A percentile compares a stretch with the other conserved stretches of the same genome.
phyloP scores from a whole-genome alignment of 2,888 invertebrate species.

The Laspeyria flexula region DNA sequence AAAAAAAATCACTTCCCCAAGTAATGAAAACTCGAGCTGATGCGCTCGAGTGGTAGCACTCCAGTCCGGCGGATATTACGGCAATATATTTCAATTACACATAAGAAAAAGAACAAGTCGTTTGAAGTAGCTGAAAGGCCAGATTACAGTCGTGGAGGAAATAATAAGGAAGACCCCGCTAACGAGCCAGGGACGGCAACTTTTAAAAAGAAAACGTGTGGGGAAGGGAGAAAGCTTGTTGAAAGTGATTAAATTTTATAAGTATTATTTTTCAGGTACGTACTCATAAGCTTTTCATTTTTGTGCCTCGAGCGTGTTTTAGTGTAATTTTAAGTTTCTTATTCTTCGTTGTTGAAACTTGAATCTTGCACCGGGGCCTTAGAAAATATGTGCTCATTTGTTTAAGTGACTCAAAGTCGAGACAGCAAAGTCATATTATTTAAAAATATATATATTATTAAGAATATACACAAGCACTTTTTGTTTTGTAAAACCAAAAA shows the following conservation, averaged over 20 bases:
- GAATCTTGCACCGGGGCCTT: too few species aligned
- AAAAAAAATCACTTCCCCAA: constrained; percentile 80
- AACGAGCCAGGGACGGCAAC: constrained; percentile 75
- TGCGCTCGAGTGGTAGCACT: constrained; percentile 79
- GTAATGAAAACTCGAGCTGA: constrained; percentile 84
- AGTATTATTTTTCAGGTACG: constrained; percentile 45
- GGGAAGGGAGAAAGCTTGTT: constrained; percentile 58
- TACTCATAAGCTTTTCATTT: constrained; percentile 10
- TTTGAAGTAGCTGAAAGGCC: constrained; percentile 84
- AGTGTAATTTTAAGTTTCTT: constrained; percentile 3
- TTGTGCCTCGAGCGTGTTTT: constrained; percentile 5
- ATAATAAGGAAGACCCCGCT: constrained; percentile 80
- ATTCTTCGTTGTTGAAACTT: background rate
- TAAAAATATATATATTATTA: too few species aligned
- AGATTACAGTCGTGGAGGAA: constrained; percentile 81
- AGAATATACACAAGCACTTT: too few species aligned
- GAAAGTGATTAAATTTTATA: constrained; percentile 65
- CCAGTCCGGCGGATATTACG: constrained; percentile 83
- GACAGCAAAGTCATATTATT: too few species aligned
- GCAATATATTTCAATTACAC: constrained; percentile 87
- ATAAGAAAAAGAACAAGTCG: constrained; percentile 86
- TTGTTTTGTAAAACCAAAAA: too few species aligned
- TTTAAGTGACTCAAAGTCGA: too few species aligned
- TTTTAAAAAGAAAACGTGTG: constrained; percentile 76
- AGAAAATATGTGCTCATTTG: too few species aligned